Evolutionary conservation across 2,113 vertebrate genomes (phyloP).

Genomic region (Vidua chalybeata): DNA sequence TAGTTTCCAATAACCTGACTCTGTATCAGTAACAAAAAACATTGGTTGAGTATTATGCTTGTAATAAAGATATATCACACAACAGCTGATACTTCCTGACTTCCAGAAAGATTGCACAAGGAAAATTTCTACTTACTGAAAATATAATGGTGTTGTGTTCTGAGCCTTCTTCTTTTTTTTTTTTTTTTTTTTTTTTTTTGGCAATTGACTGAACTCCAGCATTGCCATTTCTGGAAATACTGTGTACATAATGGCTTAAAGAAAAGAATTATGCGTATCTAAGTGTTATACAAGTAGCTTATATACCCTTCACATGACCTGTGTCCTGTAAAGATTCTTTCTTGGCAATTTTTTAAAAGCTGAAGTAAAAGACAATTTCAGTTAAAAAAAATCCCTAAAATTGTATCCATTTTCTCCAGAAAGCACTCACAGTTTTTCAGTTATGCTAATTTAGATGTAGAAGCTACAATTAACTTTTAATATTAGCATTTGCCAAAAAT

Average conservation of each 20-base stretch:
- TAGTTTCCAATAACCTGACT: neutral
- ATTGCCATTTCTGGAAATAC: neutral
- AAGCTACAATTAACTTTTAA: neutral
- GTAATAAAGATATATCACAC: slow-evolving; percentile 2
- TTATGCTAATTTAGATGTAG: neutral
- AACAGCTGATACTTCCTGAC: neutral
- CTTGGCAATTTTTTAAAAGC: neutral
- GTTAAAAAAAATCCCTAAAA: neutral
- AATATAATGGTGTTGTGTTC: neutral
- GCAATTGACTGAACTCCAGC: neutral
- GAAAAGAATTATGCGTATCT: neutral
- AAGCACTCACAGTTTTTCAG: neutral
- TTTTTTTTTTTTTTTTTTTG: too few species aligned
- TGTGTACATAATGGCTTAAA: neutral
- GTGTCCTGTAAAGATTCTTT: neutral
- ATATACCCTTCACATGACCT: neutral
- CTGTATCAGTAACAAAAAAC: neutral
- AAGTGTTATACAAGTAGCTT: neutral
- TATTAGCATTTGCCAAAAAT: neutral
- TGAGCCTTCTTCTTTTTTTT: neutral
- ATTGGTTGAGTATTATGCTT: neutral
- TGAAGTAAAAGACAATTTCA: neutral
- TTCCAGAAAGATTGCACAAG: neutral
- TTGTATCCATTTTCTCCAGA: neutral
- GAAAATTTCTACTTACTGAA: neutral